Percentiles rank a stretch among this genome's conserved stretches.
phyloP scores from a whole-genome alignment of 2,113 vertebrate species.

The Saguinus imperator region DNA sequence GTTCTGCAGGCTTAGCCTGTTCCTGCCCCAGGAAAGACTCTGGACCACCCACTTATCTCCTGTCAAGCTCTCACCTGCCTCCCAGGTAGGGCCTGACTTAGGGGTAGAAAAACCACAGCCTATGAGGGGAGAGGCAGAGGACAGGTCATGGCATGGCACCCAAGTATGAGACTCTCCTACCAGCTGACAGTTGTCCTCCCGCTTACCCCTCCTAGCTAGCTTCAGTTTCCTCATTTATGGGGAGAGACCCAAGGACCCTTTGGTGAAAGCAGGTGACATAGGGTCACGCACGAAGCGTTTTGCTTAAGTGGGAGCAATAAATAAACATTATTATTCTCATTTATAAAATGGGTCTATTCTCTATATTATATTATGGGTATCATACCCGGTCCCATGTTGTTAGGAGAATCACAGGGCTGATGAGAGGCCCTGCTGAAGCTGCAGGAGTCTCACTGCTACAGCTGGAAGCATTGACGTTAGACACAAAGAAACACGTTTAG shows the following conservation, averaged over 20 bases:
- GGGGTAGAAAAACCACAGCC: neutral
- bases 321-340: no score
- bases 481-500: neutral
- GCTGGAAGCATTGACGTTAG: neutral
- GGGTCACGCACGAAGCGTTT: no score
- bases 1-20: neutral
- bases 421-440: neutral
- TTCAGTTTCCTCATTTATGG: neutral
- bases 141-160: neutral
- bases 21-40: neutral
- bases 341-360: no score
- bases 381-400: neutral
- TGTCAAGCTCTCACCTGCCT: neutral
- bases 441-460: fast-evolving
- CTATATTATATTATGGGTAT: neutral
- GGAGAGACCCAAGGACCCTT: no score
- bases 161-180: neutral
- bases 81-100: neutral
- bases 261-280: no score
- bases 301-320: no score
- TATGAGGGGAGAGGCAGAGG: neutral
- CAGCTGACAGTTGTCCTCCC: fast-evolving
- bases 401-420: neutral
- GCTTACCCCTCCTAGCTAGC: neutral
- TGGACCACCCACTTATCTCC: neutral